Evolutionary conservation across 1,140 invertebrate species (phyloP), one percentile per base, ranked within the genome.

Genomic region (Neodiprion pinetum): DNA sequence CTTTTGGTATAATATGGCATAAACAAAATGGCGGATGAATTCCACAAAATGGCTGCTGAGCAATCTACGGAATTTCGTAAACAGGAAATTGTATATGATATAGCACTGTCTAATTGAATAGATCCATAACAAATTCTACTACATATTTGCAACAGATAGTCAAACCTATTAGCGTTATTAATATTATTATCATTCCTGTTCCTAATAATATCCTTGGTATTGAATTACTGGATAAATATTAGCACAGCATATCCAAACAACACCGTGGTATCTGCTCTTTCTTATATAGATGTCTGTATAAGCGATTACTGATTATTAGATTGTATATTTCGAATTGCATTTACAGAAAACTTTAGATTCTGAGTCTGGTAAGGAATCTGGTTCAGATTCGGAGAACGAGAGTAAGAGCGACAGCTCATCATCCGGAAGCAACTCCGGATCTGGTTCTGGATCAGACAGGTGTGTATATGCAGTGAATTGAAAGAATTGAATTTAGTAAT

Each of bases 321-420:
- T 4, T 14, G 11, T 8, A 61, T 61, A 14, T 61, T 61, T 61
- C 5, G 79, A 65, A 77, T 79, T 83, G 80, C 77, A 80, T 72
- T 91, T 91, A 78, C 86, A 92, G 91, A 91, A 90, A 84, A 90
- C 88, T 72, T 89, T 86, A 77, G 90, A 91, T 81, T 89, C 90
- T 83, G 91, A 91, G 84, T 92, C 91, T 83, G 91, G 89, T 76
- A 92, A 91, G 85, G 91, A 91, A 86, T 92, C 91, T 80, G 91
- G 89, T 79, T 92, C 91, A 85, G 91, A 91, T 83, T 92, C 91
- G 77, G 90, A 90, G 70, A 92, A 91, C 87, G 90, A 92, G 73
- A 92, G 89, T 84, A 89, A 89, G 78, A 90, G 89, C 76, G 91
- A 92, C 78, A 91, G 90, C 74, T 92, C 91, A 81, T 91, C 90